A percentile compares a stretch with the other conserved stretches of the same genome.
phyloP scores from a whole-genome alignment of 2,113 vertebrate genomes.

The Gymnorhina tibicen region DNA sequence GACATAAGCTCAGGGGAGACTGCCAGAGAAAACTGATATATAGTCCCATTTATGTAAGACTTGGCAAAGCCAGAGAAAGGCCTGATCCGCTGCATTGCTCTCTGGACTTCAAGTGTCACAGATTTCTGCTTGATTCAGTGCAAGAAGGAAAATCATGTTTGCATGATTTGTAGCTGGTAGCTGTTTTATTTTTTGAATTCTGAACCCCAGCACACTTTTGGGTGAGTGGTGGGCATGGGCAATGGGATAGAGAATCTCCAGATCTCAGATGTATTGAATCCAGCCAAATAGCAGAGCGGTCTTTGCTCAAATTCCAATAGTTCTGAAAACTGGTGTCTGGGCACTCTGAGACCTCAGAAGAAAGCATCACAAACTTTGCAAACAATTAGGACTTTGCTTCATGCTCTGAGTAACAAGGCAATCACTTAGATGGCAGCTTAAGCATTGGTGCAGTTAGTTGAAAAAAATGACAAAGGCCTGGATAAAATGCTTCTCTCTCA shows the following conservation, averaged over 20 bases:
- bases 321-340: not conserved
- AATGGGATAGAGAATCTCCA: not conserved
- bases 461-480: constrained; percentile 25
- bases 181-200: not conserved
- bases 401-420: not conserved
- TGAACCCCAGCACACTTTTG: not conserved
- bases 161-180: not conserved
- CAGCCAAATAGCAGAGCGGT: not conserved
- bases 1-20: not conserved
- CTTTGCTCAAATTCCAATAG: not conserved
- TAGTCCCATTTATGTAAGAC: not conserved
- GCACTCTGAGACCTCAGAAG: not conserved
- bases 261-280: not conserved
- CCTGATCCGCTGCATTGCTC: rapidly evolving
- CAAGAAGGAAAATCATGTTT: not conserved
- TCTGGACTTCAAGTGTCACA: not conserved
- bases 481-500: constrained; percentile 23
- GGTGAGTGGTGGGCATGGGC: not conserved
- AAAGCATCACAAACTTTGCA: not conserved
- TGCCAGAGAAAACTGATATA: not conserved
- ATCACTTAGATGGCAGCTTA: not conserved
- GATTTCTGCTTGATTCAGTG: not conserved
- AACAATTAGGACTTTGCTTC: not conserved
- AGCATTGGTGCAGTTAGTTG: not conserved
- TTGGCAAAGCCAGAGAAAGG: not conserved